Conservation (phyloP, 2,113 vertebrate genomes). For the Alligator mississippiensis region DNA sequence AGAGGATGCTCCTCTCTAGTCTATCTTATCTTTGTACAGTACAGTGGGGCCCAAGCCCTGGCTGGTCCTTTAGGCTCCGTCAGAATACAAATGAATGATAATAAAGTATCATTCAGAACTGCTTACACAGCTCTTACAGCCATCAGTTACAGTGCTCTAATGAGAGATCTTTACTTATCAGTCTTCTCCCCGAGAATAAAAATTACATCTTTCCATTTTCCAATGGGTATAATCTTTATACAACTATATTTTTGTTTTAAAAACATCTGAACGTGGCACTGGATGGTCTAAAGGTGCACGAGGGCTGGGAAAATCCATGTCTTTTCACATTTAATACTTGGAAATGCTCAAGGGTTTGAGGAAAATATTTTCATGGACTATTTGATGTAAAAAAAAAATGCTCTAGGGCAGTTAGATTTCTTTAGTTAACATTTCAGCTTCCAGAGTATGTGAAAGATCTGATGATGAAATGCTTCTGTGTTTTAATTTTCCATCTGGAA, state of each 20-base stretch:
- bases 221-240: not conserved
- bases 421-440: slow-evolving; percentile 71
- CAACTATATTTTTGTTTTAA: not conserved
- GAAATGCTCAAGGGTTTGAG: slow-evolving; percentile 74
- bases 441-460: slow-evolving; percentile 61
- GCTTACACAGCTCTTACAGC: not conserved
- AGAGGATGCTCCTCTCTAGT: not conserved
- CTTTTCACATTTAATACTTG: slow-evolving; percentile 71
- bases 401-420: slow-evolving; percentile 71
- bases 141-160: not conserved
- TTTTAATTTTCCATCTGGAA: slow-evolving; percentile 71
- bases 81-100: not conserved
- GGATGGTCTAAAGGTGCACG: slow-evolving; percentile 51
- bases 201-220: not conserved
- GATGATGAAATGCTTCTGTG: slow-evolving; percentile 71
- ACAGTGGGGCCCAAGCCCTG: not conserved
- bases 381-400: slow-evolving; percentile 74
- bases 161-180: not conserved
- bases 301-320: slow-evolving; percentile 49
- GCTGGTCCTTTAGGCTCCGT: not conserved
- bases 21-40: not conserved
- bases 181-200: not conserved
- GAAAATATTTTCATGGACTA: slow-evolving; percentile 75
- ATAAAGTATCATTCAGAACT: not conserved
- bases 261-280: not conserved